Base-by-base conservation (phyloP, 2,797 vertebrate species). In the Enteromius argenteus region DNA sequence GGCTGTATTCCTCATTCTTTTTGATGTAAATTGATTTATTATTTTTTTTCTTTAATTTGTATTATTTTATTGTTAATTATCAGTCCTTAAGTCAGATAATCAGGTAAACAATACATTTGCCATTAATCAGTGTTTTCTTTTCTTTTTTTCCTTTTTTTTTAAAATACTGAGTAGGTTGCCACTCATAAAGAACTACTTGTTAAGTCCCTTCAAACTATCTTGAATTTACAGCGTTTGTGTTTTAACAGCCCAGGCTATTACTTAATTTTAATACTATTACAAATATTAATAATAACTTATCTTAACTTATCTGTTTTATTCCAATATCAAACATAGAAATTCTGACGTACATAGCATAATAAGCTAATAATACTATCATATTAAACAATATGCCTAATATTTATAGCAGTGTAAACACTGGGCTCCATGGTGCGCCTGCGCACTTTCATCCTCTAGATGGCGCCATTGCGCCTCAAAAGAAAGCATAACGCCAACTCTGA, bases 371-470 rank as follows among this genome's bases (percentile, higher is more conserved):
- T 23, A 23, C 7, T 71, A 37, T 14, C 1, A 14, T 32, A 53
- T n/a, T 21, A 60, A n/a, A n/a, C 14, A 27, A 27, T 76, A 58
- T 39, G 37, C 37, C 37, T 39, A 7, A 39, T 60, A 23, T 75
- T 56, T 15, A 10, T 17, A 11, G 21, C 39, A 13, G 11, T 42
- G 5, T 42, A 3, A 68, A 39, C 37, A 14, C 23, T 42, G 6
- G 13, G 39, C 5, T 46, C 6, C 3, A 58, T 49, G 13, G n/a
- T 46, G 11, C 19, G 30, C 51, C 19, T 75, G 11, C 23, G 5
- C 6, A 56, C 23, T 44, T 72, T 11, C 0, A 32, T 82, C 49
- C 85, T 72, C 60, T 73, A 83, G 87, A 88, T 83, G 83, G 87
- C 39, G 85, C 80, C 46, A 80, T 83, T 86, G 85, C n/a, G 49